These are phyloP conservation scores for Platanista minor DNA, from an alignment of 2,113 vertebrate species.

Conservation along the genomic window DNA sequence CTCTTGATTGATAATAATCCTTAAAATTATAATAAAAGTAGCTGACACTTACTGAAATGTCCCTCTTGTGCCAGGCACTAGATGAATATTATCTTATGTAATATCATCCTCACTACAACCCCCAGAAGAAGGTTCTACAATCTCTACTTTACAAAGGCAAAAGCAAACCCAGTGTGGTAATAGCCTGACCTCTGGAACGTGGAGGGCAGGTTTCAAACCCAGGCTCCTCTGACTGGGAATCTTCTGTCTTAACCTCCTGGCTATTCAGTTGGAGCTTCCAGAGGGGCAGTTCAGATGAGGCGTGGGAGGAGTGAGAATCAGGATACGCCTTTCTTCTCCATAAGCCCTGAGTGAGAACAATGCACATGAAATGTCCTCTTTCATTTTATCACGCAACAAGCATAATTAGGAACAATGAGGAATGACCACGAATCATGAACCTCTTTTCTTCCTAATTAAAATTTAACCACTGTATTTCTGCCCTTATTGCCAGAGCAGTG, in stretches of 20 bases:
- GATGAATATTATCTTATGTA: not conserved
- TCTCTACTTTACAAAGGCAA: not conserved
- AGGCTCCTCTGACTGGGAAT: not conserved
- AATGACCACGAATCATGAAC: constrained; percentile 82
- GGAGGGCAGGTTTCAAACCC: not conserved
- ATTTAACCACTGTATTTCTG: constrained; percentile 78
- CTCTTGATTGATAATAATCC: not conserved
- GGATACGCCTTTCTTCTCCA: constrained; percentile 51
- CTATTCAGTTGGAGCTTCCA: not conserved
- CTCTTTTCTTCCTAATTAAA: constrained; percentile 76
- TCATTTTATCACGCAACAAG: constrained; percentile 78
- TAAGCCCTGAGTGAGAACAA: constrained; percentile 67
- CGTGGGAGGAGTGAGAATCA: not conserved
- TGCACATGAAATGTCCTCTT: constrained; percentile 73
- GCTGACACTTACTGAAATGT: not conserved
- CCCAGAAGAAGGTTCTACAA: not conserved
- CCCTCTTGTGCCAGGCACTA: not conserved
- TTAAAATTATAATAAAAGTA: not conserved
- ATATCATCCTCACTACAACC: not conserved
- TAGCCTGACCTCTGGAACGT: not conserved
- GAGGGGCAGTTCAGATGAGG: not conserved
- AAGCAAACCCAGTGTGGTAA: not conserved
- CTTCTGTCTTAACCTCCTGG: not conserved
- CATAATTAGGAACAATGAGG: constrained; percentile 78
- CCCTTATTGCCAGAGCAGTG: constrained; percentile 61